Conservation (phyloP, 1,140 invertebrate species). For the Ephestia elutella region DNA sequence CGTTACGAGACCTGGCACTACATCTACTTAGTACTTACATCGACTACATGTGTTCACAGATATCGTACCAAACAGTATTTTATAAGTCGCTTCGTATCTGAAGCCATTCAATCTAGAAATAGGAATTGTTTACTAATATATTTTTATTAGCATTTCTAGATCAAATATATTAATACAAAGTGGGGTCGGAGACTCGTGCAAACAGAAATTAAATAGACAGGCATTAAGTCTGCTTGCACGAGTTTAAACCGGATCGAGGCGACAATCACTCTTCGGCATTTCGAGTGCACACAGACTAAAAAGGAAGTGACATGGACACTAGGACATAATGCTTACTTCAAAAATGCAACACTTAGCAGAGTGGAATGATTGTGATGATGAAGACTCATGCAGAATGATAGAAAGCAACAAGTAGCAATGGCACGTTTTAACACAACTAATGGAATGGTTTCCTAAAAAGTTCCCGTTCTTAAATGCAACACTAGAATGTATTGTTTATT, state of each 20-base stretch:
- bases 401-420: constrained; percentile 5
- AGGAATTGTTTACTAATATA: background rate
- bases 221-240: constrained; percentile 27
- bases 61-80: constrained; percentile 26
- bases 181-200: constrained; percentile 23
- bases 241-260: constrained; percentile 42
- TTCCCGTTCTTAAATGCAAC: constrained; percentile 13
- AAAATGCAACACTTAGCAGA: constrained; percentile 26
- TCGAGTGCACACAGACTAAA: constrained; percentile 61
- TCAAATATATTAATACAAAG: constrained; percentile 25
- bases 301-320: constrained; percentile 58
- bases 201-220: constrained; percentile 18
- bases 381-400: constrained; percentile 33
- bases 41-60: constrained; percentile 43
- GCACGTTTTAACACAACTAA: constrained; percentile 8
- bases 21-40: constrained; percentile 62
- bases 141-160: constrained; percentile 30
- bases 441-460: constrained; percentile 32
- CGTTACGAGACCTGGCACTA: constrained; percentile 66
- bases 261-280: constrained; percentile 69
- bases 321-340: constrained; percentile 37
- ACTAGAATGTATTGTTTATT: background rate
- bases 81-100: constrained; percentile 24
- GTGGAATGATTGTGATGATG: constrained; percentile 24
- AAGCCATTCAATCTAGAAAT: constrained; percentile 42